phyloP scores from a whole-genome alignment of 2,888 invertebrate species.

The Helicoverpa assulta region DNA sequence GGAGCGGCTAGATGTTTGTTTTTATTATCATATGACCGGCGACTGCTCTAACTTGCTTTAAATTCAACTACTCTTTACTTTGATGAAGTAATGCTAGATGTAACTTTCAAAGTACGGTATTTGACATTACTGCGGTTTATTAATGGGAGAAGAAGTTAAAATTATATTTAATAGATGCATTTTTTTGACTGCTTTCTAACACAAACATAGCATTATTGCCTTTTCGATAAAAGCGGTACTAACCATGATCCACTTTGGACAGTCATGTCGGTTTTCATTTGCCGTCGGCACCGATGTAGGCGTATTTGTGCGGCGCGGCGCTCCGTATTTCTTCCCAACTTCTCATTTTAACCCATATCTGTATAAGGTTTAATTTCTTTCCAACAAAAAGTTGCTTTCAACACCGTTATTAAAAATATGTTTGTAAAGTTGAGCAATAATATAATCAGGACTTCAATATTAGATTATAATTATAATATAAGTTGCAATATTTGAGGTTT shows the following conservation, averaged over 20 bases:
- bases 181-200: background rate
- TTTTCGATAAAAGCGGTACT: slow-evolving; percentile 5
- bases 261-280: slow-evolving; percentile 43
- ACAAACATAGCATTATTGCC: background rate
- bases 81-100: slow-evolving; percentile 23
- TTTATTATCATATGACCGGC: slow-evolving; percentile 89
- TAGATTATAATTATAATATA: too few relatives aligned
- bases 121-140: slow-evolving; percentile 31
- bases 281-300: slow-evolving; percentile 69
- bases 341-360: slow-evolving; percentile 21
- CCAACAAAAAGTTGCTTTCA: too few relatives aligned
- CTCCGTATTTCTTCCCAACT: slow-evolving; percentile 33
- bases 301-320: slow-evolving; percentile 67
- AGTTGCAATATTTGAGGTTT: too few relatives aligned
- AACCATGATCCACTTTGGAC: slow-evolving; percentile 5
- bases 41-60: slow-evolving; percentile 77
- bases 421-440: too few relatives aligned
- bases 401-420: too few relatives aligned
- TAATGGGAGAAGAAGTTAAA: slow-evolving; percentile 6
- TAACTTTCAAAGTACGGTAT: slow-evolving; percentile 14
- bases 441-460: too few relatives aligned
- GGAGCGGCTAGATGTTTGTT: slow-evolving; percentile 88
- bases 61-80: slow-evolving; percentile 54
- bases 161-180: slow-evolving; percentile 1
- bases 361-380: background rate